Evolutionary conservation across 2,797 vertebrate genomes (phyloP).

Genomic region (Parauchenoglanis ngamensis): DNA sequence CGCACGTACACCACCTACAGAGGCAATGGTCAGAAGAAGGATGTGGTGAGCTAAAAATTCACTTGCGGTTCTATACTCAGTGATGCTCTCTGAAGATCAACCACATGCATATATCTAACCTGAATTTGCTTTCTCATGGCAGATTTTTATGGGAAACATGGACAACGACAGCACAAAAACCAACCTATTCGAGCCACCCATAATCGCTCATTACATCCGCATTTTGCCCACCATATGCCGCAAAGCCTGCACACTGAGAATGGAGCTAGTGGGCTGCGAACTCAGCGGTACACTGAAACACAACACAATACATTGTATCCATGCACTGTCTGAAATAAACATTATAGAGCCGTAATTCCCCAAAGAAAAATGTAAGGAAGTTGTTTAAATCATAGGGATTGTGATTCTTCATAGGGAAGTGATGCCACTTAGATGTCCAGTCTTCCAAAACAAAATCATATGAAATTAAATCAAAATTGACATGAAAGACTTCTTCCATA

Average conservation of each 20-base stretch:
- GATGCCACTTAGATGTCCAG: neutral
- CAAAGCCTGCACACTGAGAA: conserved; percentile 87
- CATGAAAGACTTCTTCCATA: conserved; percentile 5
- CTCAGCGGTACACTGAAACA: conserved; percentile 82
- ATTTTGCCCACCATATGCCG: conserved; percentile 84
- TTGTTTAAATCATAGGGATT: neutral
- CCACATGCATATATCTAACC: neutral
- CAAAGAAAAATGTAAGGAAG: neutral
- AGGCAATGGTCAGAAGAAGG: conserved; percentile 63
- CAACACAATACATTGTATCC: neutral
- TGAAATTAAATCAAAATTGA: conserved; percentile 1
- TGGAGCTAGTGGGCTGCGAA: conserved; percentile 96
- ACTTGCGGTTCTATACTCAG: neutral
- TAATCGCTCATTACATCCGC: conserved; percentile 85
- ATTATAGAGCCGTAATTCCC: neutral
- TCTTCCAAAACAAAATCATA: neutral
- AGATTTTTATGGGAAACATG: conserved; percentile 86
- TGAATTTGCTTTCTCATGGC: conserved; percentile 15
- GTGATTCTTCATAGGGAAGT: neutral
- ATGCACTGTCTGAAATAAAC: neutral
- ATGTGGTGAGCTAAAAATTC: conserved; percentile 70
- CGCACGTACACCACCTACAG: conserved; percentile 75
- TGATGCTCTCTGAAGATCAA: neutral
- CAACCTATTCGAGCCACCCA: conserved; percentile 85
- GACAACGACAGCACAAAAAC: conserved; percentile 82